phyloP scores from a whole-genome alignment of 2,888 invertebrate genomes.

The Acleris laterana region DNA sequence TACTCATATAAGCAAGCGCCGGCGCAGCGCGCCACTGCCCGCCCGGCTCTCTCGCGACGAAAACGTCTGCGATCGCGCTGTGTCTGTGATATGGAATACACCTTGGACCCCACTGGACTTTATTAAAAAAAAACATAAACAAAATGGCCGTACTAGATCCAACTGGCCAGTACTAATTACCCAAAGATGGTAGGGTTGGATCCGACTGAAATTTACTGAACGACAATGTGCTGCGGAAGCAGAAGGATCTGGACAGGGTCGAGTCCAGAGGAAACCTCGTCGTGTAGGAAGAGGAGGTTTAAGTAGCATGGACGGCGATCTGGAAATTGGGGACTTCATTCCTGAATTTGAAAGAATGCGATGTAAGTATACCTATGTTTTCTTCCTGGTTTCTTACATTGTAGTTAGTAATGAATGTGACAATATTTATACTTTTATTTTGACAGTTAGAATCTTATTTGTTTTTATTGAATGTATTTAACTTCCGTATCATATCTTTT shows the following conservation, averaged over 20 bases:
- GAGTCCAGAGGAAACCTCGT: slow-evolving; percentile 76
- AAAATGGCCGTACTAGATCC: slow-evolving; percentile 74
- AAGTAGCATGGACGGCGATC: slow-evolving; percentile 36
- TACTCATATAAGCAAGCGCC: slow-evolving; percentile 70
- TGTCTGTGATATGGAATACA: slow-evolving; percentile 66
- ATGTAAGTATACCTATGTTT: slow-evolving; percentile 23
- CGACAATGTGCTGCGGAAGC: slow-evolving; percentile 78
- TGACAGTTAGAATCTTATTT: no score
- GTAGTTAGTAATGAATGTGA: no score
- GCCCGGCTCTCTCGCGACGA: slow-evolving; percentile 55
- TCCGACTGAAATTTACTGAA: slow-evolving; percentile 77
- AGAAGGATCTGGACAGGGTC: slow-evolving; percentile 74
- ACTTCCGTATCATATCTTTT: no score
- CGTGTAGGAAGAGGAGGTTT: slow-evolving; percentile 78
- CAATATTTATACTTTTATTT: neutral
- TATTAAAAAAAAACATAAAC: slow-evolving; percentile 58
- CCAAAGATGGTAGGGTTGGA: slow-evolving; percentile 71
- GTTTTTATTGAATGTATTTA: no score
- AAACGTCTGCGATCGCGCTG: slow-evolving; percentile 55
- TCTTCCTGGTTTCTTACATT: neutral
- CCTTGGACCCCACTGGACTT: slow-evolving; percentile 79
- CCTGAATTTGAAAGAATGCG: slow-evolving; percentile 28
- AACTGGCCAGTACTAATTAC: slow-evolving; percentile 66
- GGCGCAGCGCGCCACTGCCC: slow-evolving; percentile 59
- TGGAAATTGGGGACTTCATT: slow-evolving; percentile 19